A percentile compares a stretch with the other conserved stretches of the same genome.
phyloP scores from a whole-genome alignment of 2,888 invertebrate species.

The Stictocephala bisonia region DNA sequence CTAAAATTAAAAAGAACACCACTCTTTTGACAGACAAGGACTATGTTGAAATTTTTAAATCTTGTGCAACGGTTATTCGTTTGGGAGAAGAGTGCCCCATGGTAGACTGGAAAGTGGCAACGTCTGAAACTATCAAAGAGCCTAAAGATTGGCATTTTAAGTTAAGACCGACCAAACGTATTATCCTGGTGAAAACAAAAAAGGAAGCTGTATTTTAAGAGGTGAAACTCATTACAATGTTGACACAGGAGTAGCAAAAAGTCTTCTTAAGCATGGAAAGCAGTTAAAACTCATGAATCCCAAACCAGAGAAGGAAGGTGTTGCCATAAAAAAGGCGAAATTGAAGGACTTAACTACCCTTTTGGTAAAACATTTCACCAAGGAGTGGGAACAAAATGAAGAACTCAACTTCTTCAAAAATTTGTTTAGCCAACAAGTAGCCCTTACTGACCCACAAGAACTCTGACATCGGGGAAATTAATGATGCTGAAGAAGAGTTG shows the following conservation, averaged over 20 bases:
- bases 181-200: slow-evolving; percentile 34
- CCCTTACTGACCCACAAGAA: too few species aligned
- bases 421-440: too few species aligned
- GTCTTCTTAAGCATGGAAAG: slow-evolving; percentile 36
- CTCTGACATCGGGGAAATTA: too few species aligned
- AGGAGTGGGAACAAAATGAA: too few species aligned
- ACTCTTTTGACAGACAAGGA: slow-evolving; percentile 53
- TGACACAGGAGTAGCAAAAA: slow-evolving; percentile 39
- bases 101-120: slow-evolving; percentile 51
- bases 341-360: too few species aligned
- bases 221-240: slow-evolving; percentile 43
- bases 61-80: slow-evolving; percentile 50
- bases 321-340: slow-evolving; percentile 41
- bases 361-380: too few species aligned
- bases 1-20: slow-evolving; percentile 52
- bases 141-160: slow-evolving; percentile 44
- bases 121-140: background rate
- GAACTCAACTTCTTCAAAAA: too few species aligned
- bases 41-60: slow-evolving; percentile 51
- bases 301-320: slow-evolving; percentile 31
- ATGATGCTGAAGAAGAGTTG: too few species aligned
- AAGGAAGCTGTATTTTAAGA: slow-evolving; percentile 23
- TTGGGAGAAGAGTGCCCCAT: slow-evolving; percentile 49
- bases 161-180: slow-evolving; percentile 42
- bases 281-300: slow-evolving; percentile 37